Evolutionary conservation across 2,888 invertebrate species (phyloP).

Genomic region (Gerris lacustris): DNA sequence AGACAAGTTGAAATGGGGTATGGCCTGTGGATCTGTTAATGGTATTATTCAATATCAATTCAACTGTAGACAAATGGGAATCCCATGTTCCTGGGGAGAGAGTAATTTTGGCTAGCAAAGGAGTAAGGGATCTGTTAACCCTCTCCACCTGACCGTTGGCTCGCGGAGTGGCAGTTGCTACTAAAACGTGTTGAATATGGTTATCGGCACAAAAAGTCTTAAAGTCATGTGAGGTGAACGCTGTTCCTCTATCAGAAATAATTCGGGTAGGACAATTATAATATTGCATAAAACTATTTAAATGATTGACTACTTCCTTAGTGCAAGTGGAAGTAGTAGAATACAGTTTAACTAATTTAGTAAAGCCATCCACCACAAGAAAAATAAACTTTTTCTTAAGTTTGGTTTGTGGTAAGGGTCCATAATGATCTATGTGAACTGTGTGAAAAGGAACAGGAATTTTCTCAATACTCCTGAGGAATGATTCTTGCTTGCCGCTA

Average conservation of each 20-base stretch:
- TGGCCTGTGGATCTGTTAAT: slow-evolving; percentile 29
- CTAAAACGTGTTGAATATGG: slow-evolving; percentile 31
- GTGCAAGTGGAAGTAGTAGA: slow-evolving; percentile 30
- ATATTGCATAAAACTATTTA: slow-evolving; percentile 29
- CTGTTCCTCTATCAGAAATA: slow-evolving; percentile 36
- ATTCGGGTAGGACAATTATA: slow-evolving; percentile 33
- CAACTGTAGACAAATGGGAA: slow-evolving; percentile 32
- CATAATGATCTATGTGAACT: slow-evolving; percentile 36
- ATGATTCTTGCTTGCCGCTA: slow-evolving; percentile 32
- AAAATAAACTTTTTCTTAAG: slow-evolving; percentile 29
- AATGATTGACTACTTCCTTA: slow-evolving; percentile 30
- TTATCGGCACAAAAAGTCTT: slow-evolving; percentile 32
- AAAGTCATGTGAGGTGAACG: slow-evolving; percentile 35
- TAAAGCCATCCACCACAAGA: slow-evolving; percentile 31
- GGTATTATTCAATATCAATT: slow-evolving; percentile 33
- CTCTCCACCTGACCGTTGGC: slow-evolving; percentile 35
- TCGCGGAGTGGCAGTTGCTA: slow-evolving; percentile 33
- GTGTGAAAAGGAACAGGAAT: slow-evolving; percentile 35
- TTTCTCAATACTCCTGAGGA: slow-evolving; percentile 37
- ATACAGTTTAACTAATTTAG: slow-evolving; percentile 31
- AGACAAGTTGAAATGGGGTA: slow-evolving; percentile 29
- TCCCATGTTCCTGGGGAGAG: slow-evolving; percentile 31
- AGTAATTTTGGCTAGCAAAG: slow-evolving; percentile 10
- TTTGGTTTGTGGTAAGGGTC: slow-evolving; percentile 27
- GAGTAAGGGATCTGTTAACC: slow-evolving; percentile 28